Percentiles rank a stretch among this genome's conserved stretches.
Evolutionary conservation across 2,113 vertebrate genomes (phyloP).

Genomic region (Rhea pennata): DNA sequence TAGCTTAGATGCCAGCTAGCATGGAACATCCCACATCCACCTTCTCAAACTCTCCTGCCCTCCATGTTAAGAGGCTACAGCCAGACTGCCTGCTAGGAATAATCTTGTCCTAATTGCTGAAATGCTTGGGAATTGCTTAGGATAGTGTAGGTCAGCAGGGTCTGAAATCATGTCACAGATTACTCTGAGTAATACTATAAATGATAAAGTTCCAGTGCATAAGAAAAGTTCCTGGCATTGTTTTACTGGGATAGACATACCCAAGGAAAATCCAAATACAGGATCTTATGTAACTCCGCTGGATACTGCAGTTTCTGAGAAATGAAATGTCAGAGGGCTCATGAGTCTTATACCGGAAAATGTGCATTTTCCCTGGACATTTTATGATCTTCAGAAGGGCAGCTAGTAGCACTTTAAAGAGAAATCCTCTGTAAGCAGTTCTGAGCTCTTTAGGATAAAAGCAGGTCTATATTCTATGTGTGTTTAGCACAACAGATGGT

Average conservation of each 20-base stretch:
- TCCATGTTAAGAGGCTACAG: neutral
- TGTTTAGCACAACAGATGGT: neutral
- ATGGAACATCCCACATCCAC: neutral
- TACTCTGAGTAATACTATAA: neutral
- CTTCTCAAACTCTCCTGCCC: neutral
- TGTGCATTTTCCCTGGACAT: neutral
- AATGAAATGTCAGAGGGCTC: neutral
- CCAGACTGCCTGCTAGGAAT: neutral
- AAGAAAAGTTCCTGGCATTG: fast-evolving
- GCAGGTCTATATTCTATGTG: neutral
- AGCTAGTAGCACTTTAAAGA: neutral
- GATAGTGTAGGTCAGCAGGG: neutral
- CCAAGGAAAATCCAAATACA: constrained; percentile 3
- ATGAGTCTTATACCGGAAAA: neutral
- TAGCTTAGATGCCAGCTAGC: neutral
- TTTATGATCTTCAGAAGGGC: neutral
- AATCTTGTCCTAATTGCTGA: neutral
- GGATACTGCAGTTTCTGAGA: neutral
- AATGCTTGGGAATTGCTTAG: neutral
- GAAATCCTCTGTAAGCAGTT: neutral
- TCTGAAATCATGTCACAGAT: neutral
- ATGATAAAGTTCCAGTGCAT: neutral
- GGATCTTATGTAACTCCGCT: neutral
- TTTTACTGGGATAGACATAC: neutral
- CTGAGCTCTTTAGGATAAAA: neutral